Evolutionary conservation across 2,797 vertebrate species (phyloP).

Genomic region (Eospalax fontanierii): DNA sequence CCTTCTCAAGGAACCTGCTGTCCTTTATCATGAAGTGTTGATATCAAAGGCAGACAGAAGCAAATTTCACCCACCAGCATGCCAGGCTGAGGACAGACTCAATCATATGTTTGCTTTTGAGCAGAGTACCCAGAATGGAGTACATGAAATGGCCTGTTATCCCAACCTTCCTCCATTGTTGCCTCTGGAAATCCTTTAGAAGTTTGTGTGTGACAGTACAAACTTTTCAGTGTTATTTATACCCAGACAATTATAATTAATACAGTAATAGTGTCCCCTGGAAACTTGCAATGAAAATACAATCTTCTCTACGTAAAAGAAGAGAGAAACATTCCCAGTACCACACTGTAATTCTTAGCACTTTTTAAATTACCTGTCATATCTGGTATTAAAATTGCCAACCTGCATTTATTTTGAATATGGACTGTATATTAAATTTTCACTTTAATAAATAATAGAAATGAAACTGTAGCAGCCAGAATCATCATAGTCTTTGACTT

Average conservation of each 20-base stretch:
- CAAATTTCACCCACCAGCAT: background rate
- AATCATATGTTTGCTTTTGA: background rate
- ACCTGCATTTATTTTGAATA: conserved; percentile 65
- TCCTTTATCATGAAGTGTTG: background rate
- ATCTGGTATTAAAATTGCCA: conserved; percentile 60
- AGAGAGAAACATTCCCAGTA: background rate
- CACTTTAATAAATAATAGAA: conserved; percentile 70
- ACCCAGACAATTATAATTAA: background rate
- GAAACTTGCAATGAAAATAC: conserved; percentile 40
- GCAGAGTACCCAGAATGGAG: conserved; percentile 1
- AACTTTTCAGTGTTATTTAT: background rate
- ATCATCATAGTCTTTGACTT: conserved; percentile 23
- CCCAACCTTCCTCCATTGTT: background rate
- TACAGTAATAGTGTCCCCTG: background rate
- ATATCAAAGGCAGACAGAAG: conserved; percentile 3
- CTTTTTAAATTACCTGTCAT: conserved; percentile 71
- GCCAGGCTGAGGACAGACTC: background rate
- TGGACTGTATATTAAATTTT: conserved; percentile 65
- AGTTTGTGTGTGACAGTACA: background rate
- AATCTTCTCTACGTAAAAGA: conserved; percentile 31
- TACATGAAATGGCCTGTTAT: background rate
- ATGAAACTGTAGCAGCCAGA: background rate
- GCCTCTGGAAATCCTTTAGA: conserved; percentile 1
- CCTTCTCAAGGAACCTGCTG: background rate
- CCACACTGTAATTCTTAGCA: background rate